Base-by-base conservation (phyloP, 2,888 invertebrate genomes). In the Macaria notata region DNA sequence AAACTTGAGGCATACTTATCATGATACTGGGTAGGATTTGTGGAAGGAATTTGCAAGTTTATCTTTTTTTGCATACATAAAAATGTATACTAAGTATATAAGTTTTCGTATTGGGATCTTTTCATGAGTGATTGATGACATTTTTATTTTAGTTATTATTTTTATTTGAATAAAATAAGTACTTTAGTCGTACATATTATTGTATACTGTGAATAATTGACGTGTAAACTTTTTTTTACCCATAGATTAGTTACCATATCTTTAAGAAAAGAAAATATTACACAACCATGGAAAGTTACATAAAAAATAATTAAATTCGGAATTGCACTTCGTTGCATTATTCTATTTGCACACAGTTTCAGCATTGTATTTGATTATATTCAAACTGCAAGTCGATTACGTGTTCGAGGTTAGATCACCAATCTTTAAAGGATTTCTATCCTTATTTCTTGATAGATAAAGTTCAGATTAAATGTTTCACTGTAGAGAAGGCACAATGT, bases 321-420 rank as follows among this genome's bases (percentile, higher is more conserved):
- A 53, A 53, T 56, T 57, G 55, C 69, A 68, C 62, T 68, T 74
- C 67, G 68, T 73, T 73, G 69, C 68, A 68, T 70, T 71, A 76
- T 72, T 75, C 73, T 73, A 78, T 84, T 85, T 78, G 83, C 81
- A 85, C 79, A 79, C 76, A 73, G 76, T 87, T 83, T 81, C 85
- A 75, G 79, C 80, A 86, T 73, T 69, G 69, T 71, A 84, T 84
- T 19, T 19, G 19, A 19, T 19, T 19, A 2, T 84, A 86, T 87
- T 86, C 85, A 79, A 80, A 81, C 80, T 70, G 76, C 79, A 78
- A 78, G 78, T 75, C 79, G 73, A 83, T 85, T 84, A 82, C 81
- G 77, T 75, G 66, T 69, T 59, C 63, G 70, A 76, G 73, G 62
- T 66, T 69, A 64, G 59, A 65, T 65, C 65, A 61, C 61, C 54